Evolutionary conservation across 1,140 invertebrate genomes (phyloP), one percentile per base, ranked within the genome.

Genomic region (Drosophila watanabei): DNA sequence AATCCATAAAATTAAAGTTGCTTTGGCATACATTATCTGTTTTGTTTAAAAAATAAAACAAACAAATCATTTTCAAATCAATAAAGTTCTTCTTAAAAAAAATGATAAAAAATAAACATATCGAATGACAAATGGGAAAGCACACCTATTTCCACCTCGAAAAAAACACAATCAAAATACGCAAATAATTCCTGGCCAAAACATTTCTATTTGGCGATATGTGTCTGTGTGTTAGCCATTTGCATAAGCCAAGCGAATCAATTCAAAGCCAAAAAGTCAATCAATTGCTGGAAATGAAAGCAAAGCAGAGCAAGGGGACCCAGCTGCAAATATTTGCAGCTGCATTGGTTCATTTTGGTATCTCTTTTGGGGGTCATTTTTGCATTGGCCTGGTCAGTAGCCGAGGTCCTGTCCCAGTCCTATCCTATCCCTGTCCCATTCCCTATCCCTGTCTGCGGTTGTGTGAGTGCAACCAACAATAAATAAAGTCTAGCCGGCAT

Each of bases 221-320:
- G 8, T 46, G 13, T 75, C 20, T 51, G 32, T 62, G 49, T 75
- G 41, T 69, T 57, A 39, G 5, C 54, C 35, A 80, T 86, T 82
- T 86, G 64, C 82, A 84, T 84, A 63, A 43, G 60, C 57, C 72
- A 66, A 70, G 58, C 69, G 77, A 87, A 88, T 83, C 71, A 72
- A 80, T 83, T 83, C 71, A 80, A 83, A 73, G 84, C 83, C 80
- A 73, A 87, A 88, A 88, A 87, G 84, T 87, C 84, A 77, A 87
- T 87, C 84, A 88, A 88, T 76, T 79, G 63, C 60, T 63, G 62
- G 59, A 80, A 80, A 87, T 61, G 66, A 71, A 87, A 69, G 61
- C 75, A 70, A 62, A 73, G 54, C 48, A 66, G 54, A 24, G 56
- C 43, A 48, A 49, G 46, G 43, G 35, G 11, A 18, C 14, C 54